These are phyloP conservation scores for Drosophila subobscura DNA, from an alignment of 1,140 invertebrate species.

Conservation along the genomic window DNA sequence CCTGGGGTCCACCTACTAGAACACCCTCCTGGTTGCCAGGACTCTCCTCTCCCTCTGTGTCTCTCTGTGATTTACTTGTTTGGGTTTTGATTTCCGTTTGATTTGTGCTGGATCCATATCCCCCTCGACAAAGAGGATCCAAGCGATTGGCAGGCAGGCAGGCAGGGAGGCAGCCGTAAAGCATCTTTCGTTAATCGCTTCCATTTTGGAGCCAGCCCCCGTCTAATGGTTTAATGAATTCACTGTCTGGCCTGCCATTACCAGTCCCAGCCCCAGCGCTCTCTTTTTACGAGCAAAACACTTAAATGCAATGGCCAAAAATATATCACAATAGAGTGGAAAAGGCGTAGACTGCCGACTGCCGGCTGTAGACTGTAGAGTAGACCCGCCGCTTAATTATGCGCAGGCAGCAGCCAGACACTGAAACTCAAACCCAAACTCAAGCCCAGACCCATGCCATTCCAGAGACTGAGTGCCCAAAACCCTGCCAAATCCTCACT, in stretches of 20 bases:
- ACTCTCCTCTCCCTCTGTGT: not conserved
- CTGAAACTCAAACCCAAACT: constrained; percentile 14
- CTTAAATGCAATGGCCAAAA: constrained; percentile 57
- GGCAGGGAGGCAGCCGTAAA: constrained; percentile 2
- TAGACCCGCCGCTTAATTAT: constrained; percentile 60
- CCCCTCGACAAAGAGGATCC: not conserved
- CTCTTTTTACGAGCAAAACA: constrained; percentile 48
- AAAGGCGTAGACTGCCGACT: constrained; percentile 18
- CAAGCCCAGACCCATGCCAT: constrained; percentile 18
- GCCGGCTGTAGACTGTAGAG: no score
- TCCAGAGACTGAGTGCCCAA: not conserved
- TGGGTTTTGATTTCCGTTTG: constrained; percentile 63
- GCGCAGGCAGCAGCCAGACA: constrained; percentile 45
- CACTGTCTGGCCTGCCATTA: constrained; percentile 28
- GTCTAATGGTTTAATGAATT: constrained; percentile 66
- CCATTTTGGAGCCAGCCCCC: constrained; percentile 24
- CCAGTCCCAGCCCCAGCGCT: constrained; percentile 5
- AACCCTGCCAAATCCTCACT: constrained; percentile 19
- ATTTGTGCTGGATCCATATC: constrained; percentile 23
- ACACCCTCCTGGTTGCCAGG: not conserved
- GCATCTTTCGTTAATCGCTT: constrained; percentile 50
- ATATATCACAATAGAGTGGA: constrained; percentile 51
- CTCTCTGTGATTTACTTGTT: constrained; percentile 62
- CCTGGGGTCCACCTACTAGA: constrained; percentile 3
- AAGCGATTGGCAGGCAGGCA: no score